These are phyloP conservation scores for Gorsachius goisagi DNA, from an alignment of 2,113 vertebrate species.

Conservation along the genomic window DNA sequence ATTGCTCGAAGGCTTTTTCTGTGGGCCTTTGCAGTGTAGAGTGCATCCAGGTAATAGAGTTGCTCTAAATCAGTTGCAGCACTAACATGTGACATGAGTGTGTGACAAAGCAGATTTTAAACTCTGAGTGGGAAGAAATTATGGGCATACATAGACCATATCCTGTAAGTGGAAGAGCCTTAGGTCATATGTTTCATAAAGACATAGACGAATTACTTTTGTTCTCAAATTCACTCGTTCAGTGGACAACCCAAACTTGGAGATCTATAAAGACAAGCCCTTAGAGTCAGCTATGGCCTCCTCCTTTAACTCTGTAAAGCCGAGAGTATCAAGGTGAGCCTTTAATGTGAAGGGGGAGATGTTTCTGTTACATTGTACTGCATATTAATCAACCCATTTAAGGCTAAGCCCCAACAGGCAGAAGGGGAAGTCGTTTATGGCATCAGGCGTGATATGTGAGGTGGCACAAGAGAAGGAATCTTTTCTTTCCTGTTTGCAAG, in stretches of 20 bases:
- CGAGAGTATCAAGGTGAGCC: not conserved
- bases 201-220: not conserved
- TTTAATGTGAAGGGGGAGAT: not conserved
- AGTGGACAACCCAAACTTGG: not conserved
- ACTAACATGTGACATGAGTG: not conserved
- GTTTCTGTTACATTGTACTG: constrained; percentile 29
- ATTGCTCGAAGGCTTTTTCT: not conserved
- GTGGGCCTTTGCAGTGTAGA: not conserved
- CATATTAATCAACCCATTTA: constrained; percentile 45
- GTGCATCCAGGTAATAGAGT: not conserved
- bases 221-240: not conserved
- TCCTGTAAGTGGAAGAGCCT: not conserved
- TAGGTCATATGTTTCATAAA: not conserved
- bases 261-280: not conserved
- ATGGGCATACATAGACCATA: not conserved
- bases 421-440: constrained; percentile 53
- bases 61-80: not conserved
- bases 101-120: not conserved
- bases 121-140: not conserved
- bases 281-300: not conserved
- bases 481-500: constrained; percentile 36
- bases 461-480: constrained; percentile 35
- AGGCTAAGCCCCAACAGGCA: constrained; percentile 34
- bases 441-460: constrained; percentile 29
- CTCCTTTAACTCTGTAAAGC: not conserved